Percentiles rank a stretch among this genome's conserved stretches.
phyloP scores from a whole-genome alignment of 2,797 vertebrate species.

The Podarcis lilfordi region DNA sequence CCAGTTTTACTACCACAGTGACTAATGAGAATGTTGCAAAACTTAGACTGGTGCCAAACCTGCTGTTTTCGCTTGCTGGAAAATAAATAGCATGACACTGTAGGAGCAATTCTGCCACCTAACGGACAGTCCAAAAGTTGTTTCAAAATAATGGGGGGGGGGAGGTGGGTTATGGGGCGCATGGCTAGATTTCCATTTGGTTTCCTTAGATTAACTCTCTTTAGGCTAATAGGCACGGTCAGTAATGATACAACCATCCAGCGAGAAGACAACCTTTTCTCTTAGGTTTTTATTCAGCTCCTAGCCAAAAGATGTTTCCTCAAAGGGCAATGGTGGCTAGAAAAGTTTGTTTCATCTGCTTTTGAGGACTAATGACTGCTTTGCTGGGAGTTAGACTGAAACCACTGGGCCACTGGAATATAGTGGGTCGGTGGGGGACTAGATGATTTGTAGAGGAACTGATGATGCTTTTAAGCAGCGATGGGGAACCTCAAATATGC shows the following conservation, averaged over 20 bases:
- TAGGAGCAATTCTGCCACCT: slow-evolving; percentile 8
- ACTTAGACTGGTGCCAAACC: not conserved
- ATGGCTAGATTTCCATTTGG: not conserved
- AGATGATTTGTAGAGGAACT: not conserved
- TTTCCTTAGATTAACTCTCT: not conserved
- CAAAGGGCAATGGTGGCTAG: not conserved
- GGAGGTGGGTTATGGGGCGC: too few relatives aligned
- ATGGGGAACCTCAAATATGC: too few relatives aligned
- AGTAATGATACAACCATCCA: not conserved
- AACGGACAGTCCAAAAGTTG: not conserved
- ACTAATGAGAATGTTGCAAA: not conserved
- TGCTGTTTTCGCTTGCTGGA: not conserved
- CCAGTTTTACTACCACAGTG: not conserved
- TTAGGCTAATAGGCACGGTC: not conserved
- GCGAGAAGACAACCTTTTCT: not conserved
- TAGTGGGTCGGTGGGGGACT: not conserved
- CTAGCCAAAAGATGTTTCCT: not conserved
- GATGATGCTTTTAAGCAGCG: not conserved
- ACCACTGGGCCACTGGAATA: not conserved
- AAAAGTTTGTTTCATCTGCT: not conserved
- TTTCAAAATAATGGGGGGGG: not conserved
- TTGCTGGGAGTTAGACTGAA: not conserved
- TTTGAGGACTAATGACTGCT: not conserved
- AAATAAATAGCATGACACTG: not conserved
- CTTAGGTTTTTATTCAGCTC: not conserved